Evolutionary conservation across 2,113 vertebrate species (phyloP), one percentile per base, ranked within the genome.

Genomic region (Enhydra lutris): DNA sequence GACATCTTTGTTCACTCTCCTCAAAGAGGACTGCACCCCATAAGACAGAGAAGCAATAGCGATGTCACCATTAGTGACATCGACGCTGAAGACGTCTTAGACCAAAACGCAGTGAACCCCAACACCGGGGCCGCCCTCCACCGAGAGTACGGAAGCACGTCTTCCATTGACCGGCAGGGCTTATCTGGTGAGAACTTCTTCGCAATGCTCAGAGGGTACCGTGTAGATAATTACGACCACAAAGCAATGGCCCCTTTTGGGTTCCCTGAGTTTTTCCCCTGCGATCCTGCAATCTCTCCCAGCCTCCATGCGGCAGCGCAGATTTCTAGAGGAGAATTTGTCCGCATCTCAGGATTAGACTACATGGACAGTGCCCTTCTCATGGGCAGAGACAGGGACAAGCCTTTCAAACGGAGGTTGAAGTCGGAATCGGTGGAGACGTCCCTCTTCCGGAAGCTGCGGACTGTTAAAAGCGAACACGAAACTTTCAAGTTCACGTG

Each of bases 51-150:
- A 95, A 99, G 99, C 98, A 99, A 99, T 98, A 99, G 99, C 1
- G 99, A 99, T 42, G 99, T 99, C 82, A 99, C 99, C 80, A 99
- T 99, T 97, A 99, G 99, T 14, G 99, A 99, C 97, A 99, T 99
- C 0, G 99, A 99, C 96, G 98, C 99, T 0, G 99, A 99, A 96
- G 99, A 99, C 63, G 98, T 99, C 74, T 98, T 99, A 97, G 99
- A 99, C 98, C 99, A 99, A 98, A 99, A 99, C 18, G 99, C 99
- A 4, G 99, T 99, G 95, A 99, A 99, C 97, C 99, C 99, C 86
- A 99, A 99, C 98, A 99, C 99, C 0, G 99, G 99, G 67, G 99
- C 99, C 1, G 99, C 99, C 7, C 98, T 99, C 97, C 99, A 99
- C 95, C 98, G 99, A 3, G 99, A 99, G 61, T 99, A 99, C 3